Percentiles rank a stretch among this genome's conserved stretches.
Conservation (phyloP, 2,797 vertebrate species). For the Poliocrania exsul region DNA sequence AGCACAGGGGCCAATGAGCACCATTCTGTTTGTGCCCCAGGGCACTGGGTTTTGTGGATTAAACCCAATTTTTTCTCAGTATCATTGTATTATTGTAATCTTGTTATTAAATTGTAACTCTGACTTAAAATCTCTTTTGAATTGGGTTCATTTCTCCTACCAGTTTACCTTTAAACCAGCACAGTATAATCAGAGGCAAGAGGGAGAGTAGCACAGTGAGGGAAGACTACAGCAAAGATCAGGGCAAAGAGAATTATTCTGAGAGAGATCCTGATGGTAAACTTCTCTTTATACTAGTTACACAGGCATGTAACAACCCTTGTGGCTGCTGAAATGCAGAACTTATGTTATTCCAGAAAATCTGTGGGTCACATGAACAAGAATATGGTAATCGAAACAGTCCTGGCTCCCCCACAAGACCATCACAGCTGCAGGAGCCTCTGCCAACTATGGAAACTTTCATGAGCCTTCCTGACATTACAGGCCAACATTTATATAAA, state of each 20-base stretch:
- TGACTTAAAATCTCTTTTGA: too few species aligned
- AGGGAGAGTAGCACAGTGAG: neutral
- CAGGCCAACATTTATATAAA: slow-evolving; percentile 24
- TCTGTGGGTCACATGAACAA: neutral
- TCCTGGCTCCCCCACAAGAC: neutral
- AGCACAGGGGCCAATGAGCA: too few species aligned
- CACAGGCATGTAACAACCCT: neutral
- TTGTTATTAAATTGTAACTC: too few species aligned
- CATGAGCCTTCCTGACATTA: neutral
- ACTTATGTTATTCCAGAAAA: neutral
- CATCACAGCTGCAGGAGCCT: slow-evolving; percentile 33
- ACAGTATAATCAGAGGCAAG: neutral
- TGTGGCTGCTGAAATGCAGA: neutral
- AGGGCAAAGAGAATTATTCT: neutral
- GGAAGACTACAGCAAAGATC: neutral
- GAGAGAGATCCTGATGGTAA: neutral
- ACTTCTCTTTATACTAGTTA: neutral
- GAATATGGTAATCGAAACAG: slow-evolving; percentile 15
- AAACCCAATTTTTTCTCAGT: too few species aligned
- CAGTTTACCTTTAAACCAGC: too few species aligned
- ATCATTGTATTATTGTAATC: too few species aligned
- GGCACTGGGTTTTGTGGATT: too few species aligned
- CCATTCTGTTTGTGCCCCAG: too few species aligned
- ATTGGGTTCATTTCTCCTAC: too few species aligned
- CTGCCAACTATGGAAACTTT: slow-evolving; percentile 41